These are phyloP conservation scores for Puffinus mauretanicus DNA, from an alignment of 2,113 vertebrate genomes.

Conservation along the genomic window DNA sequence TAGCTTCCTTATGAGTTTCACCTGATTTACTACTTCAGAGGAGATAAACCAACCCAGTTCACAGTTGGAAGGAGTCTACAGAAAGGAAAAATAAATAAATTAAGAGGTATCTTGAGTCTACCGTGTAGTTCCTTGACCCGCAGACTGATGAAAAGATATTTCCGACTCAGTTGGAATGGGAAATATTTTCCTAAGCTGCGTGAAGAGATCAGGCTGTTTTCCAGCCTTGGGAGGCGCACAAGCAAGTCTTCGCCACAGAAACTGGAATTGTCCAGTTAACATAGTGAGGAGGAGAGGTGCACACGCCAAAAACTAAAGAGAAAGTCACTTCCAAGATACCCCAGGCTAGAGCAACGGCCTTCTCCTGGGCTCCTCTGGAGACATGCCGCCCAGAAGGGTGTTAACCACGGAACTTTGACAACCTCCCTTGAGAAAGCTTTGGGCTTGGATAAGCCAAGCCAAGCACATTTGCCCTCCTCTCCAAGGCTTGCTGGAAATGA, in stretches of 20 bases:
- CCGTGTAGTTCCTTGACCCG: not conserved
- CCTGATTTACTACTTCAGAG: not conserved
- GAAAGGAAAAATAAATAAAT: not conserved
- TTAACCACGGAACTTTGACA: not conserved
- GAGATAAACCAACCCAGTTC: not conserved
- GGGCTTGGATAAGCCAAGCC: not conserved
- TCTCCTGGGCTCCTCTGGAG: not conserved
- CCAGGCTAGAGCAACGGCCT: not conserved
- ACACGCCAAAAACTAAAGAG: accelerated
- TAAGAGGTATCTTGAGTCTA: not conserved
- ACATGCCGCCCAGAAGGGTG: too few relatives aligned
- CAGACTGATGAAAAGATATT: not conserved
- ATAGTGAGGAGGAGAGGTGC: not conserved
- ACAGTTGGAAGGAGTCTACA: not conserved
- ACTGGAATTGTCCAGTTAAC: not conserved
- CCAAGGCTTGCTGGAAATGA: not conserved
- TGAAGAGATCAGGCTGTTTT: not conserved
- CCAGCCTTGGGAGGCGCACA: not conserved
- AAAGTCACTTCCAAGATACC: not conserved
- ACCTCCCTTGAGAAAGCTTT: not conserved
- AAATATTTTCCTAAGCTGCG: not conserved
- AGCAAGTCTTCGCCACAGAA: not conserved
- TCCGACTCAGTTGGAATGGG: accelerated
- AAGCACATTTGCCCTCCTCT: not conserved
- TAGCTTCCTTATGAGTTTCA: not conserved